Base-by-base conservation (phyloP, 2,888 invertebrate species). In the Oscheius myriophilus region DNA sequence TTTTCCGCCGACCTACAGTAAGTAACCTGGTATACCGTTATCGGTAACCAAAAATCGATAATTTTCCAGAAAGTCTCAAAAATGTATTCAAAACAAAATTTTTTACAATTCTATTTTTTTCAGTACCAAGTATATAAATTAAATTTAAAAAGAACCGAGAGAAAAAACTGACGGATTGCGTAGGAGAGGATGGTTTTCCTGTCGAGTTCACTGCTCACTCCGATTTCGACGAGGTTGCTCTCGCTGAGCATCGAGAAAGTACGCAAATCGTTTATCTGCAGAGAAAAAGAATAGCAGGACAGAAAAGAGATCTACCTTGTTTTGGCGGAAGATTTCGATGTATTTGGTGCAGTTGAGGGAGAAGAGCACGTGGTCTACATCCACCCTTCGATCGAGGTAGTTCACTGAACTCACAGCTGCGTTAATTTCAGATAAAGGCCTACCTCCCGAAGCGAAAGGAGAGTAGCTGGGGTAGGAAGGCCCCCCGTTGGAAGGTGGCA, bases 281-380 rank as follows among this genome's bases (percentile, higher is more conserved):
- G 21, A 23, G 21, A 2, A 23, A 21, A 3, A 2, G 52, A 21
- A 21, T 14, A 3, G 23, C 23, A n/a, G 23, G 14, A 21, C 2
- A 23, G n/a, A 52, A 2, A 52, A 14, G 7, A 52, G 14, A n/a
- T 26, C 23, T 26, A 16, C 49, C 12, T 21, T 23, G 18, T 6
- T 18, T 23, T 49, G 23, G 9, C 49, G 46, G 46, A 61, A 61
- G 14, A 7, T 26, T 26, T 61, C 49, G 0, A 46, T n/a, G 39
- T 61, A 61, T 61, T 61, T 61, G 7, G 46, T 49, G 39, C 61
- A 61, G 33, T 61, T 61, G n/a, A 61, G 16, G 0, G 61, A 61
- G 39, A 61, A 61, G n/a, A 61, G 25, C 25, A 61, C 49, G 39
- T 61, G 61, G n/a, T 61, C 61, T 9, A 61, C 61, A 49, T 61